A percentile compares a stretch with the other conserved stretches of the same genome.
These are phyloP conservation scores for Mimumesa dahlbomi DNA, from an alignment of 2,888 invertebrate genomes.

Conservation along the genomic window DNA sequence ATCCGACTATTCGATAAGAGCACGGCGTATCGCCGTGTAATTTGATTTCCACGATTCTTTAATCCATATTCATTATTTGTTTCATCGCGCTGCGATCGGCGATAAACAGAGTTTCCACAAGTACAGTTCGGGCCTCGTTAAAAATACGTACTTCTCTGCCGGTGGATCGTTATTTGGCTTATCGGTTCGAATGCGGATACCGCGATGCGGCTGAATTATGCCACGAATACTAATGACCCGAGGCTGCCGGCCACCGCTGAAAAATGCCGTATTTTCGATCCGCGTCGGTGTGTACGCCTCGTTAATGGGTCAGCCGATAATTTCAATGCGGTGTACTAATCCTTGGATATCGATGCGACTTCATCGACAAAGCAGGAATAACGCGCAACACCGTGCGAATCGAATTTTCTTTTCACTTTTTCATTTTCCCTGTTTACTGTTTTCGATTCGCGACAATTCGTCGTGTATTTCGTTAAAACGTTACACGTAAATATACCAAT, in stretches of 20 bases:
- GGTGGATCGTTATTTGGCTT: constrained; percentile 57
- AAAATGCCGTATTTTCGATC: constrained; percentile 46
- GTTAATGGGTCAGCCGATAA: constrained; percentile 48
- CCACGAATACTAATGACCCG: constrained; percentile 59
- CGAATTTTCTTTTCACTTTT: not conserved
- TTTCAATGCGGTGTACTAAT: constrained; percentile 34
- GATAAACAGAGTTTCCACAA: constrained; percentile 51
- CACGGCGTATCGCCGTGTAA: no score
- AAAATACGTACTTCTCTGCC: constrained; percentile 45
- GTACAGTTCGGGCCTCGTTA: constrained; percentile 40
- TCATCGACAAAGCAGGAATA: constrained; percentile 32
- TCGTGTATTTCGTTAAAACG: no score
- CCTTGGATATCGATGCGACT: constrained; percentile 28
- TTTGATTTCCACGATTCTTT: no score
- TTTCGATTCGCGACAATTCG: no score
- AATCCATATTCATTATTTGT: constrained; percentile 36
- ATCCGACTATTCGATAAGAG: no score
- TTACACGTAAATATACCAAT: no score
- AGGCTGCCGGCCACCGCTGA: constrained; percentile 21
- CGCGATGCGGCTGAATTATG: constrained; percentile 60
- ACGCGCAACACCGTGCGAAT: not conserved
- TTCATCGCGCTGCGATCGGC: constrained; percentile 20
- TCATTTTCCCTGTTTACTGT: no score
- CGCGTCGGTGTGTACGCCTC: not conserved
- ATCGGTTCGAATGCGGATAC: constrained; percentile 60